Percentiles rank a stretch among this genome's conserved stretches.
Conservation (phyloP, 2,888 invertebrate species). For the Cepaea hortensis region DNA sequence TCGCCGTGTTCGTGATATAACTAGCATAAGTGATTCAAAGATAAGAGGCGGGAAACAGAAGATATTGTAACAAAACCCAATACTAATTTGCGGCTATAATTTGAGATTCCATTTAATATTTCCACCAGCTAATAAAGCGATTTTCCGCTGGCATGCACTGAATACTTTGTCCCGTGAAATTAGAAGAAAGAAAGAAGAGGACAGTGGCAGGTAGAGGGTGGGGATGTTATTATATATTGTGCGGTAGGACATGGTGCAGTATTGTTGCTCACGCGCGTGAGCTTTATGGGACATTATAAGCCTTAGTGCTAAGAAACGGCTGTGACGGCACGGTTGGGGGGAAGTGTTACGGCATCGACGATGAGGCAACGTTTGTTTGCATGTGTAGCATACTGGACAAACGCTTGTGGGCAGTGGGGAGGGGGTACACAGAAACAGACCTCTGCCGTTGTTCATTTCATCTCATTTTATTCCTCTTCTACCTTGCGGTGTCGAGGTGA, state of each 20-base stretch:
- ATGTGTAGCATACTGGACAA: too few relatives aligned
- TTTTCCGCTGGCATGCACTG: conserved; percentile 6
- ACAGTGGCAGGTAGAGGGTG: background rate
- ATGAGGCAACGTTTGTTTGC: too few relatives aligned
- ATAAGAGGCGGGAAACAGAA: background rate
- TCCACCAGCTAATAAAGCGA: background rate
- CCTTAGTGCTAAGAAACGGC: too few relatives aligned
- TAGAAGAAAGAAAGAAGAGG: background rate
- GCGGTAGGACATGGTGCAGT: background rate
- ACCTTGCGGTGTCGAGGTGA: too few relatives aligned
- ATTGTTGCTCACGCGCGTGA: background rate
- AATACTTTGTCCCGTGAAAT: conserved; percentile 2
- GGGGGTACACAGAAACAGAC: too few relatives aligned
- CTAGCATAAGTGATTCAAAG: too few relatives aligned
- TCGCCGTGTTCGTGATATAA: too few relatives aligned
- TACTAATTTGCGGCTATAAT: background rate
- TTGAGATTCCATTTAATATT: background rate
- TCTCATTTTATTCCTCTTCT: too few relatives aligned
- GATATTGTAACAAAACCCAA: background rate
- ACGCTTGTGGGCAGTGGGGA: too few relatives aligned
- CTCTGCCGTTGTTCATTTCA: too few relatives aligned
- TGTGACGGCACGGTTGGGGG: too few relatives aligned
- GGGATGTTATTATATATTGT: background rate
- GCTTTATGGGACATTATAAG: background rate
- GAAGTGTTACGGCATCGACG: too few relatives aligned